Base-by-base conservation (phyloP, 2,113 vertebrate genomes). In the Apteryx owenii region DNA sequence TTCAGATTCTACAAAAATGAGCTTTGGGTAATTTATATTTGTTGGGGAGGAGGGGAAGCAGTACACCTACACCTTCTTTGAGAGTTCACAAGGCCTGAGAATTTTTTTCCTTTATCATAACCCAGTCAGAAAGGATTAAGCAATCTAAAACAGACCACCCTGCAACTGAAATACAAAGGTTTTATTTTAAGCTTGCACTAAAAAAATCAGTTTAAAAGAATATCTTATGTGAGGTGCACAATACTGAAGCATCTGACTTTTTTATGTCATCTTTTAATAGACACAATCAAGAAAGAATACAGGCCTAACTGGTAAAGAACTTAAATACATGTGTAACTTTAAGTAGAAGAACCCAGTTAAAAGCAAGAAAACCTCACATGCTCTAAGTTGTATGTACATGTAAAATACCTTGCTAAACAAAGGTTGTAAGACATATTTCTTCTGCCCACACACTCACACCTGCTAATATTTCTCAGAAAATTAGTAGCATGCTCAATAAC, bases 51-150 rank as follows among this genome's bases (percentile, higher is more conserved):
- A 17, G 4, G 12, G 3, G 3, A 31, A 76, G 25, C 48, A 44
- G 12, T 71, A 38, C 18, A 60, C 5, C 65, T 89, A 70, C 10
- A 58, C 48, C 12, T 82, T 73, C 53, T 29, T 76, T 69, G 29
- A 76, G 38, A 48, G 84, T 72, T 95, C 87, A 80, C 11, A 85
- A 61, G 10, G 44, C 38, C 40, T 66, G 9, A 61, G 56, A 21
- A 13, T 40, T 72, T 91, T 88, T 88, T 44, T 2, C 11, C 20
- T 23, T 87, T 86, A 10, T 29, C 58, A 44, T 48, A 95, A 93
- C 92, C 71, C 40, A 44, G 40, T 94, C 60, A 68, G 33, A 88
- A 85, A 89, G 64, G 84, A 96, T 95, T 82, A 91, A 77, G 11
- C 50, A 53, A 91, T 80, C 58, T 29, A 68, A 88, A 77, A 29